Evolutionary conservation across 92 coral and sea anemone species (phyloP).

Genomic region (Galaxea fascicularis): DNA sequence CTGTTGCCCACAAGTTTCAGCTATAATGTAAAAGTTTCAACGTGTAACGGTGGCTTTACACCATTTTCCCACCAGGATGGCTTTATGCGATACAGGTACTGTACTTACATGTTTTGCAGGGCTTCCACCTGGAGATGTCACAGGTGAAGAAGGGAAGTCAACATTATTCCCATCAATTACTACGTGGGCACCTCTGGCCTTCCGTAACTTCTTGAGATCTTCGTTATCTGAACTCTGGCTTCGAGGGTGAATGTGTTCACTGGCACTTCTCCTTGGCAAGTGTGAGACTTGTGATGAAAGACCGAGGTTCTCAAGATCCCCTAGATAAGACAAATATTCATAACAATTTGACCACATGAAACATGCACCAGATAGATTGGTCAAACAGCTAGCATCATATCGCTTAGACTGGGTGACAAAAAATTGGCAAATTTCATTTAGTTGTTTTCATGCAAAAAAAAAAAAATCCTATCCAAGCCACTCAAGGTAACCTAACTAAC

Average conservation of each 20-base stretch:
- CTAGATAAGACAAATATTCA: constrained; percentile 13
- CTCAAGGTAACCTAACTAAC: no score
- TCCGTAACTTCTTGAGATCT: constrained; percentile 76
- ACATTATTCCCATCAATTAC: constrained; percentile 76
- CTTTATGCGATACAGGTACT: no score
- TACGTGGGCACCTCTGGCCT: constrained; percentile 82
- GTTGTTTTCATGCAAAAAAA: no score
- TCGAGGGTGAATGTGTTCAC: constrained; percentile 58
- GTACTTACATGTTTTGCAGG: constrained; percentile 44
- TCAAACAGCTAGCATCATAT: no score
- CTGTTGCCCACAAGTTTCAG: no score
- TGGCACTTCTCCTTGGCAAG: constrained; percentile 47
- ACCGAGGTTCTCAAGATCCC: constrained; percentile 73
- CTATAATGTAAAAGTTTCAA: no score
- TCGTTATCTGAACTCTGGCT: constrained; percentile 73
- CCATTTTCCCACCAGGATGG: no score
- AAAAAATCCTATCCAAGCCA: no score
- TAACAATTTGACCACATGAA: not conserved
- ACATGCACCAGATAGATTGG: no score
- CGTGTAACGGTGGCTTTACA: no score
- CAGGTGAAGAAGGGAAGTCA: constrained; percentile 83
- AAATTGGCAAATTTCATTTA: no score
- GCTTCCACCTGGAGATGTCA: constrained; percentile 71
- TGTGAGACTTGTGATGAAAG: constrained; percentile 53
- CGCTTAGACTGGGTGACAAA: no score